Evolutionary conservation across 2,113 vertebrate genomes (phyloP).

Genomic region (Malurus melanocephalus): DNA sequence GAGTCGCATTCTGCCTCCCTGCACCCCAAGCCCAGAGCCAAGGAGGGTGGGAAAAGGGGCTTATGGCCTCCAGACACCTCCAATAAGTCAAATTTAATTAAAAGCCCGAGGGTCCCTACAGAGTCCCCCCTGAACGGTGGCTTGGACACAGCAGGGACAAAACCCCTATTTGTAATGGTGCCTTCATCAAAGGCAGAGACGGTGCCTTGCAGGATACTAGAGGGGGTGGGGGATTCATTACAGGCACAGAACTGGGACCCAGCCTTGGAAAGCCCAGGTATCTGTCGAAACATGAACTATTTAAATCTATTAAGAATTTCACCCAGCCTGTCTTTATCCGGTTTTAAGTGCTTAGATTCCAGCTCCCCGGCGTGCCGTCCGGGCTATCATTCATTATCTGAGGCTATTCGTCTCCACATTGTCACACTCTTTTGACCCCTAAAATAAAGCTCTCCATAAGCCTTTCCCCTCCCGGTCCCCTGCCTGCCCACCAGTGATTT

Average conservation of each 20-base stretch:
- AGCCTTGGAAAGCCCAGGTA: conserved; percentile 66
- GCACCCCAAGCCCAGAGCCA: neutral
- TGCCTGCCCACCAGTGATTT: neutral
- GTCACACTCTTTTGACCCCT: conserved; percentile 67
- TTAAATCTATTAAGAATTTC: conserved; percentile 76
- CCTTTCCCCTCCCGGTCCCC: conserved; percentile 9
- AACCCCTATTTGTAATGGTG: conserved; percentile 47
- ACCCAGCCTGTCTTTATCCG: conserved; percentile 69
- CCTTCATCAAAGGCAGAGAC: conserved; percentile 52
- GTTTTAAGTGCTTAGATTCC: conserved; percentile 69
- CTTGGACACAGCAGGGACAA: neutral
- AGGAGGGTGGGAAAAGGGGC: neutral
- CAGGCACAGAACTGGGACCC: conserved; percentile 55
- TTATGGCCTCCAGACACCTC: neutral
- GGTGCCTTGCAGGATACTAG: conserved; percentile 13
- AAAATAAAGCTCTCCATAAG: conserved; percentile 53
- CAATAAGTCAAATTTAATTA: conserved; percentile 63
- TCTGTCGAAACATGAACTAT: conserved; percentile 74
- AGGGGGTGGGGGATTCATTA: conserved; percentile 60
- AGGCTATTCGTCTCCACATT: conserved; percentile 64
- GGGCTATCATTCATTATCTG: conserved; percentile 69
- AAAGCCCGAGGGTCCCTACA: conserved; percentile 3
- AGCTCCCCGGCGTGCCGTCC: conserved; percentile 51
- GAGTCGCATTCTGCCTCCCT: neutral
- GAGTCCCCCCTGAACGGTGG: neutral